phyloP scores from a whole-genome alignment of 1,140 invertebrate genomes.

The Drosophila tropicalis region DNA sequence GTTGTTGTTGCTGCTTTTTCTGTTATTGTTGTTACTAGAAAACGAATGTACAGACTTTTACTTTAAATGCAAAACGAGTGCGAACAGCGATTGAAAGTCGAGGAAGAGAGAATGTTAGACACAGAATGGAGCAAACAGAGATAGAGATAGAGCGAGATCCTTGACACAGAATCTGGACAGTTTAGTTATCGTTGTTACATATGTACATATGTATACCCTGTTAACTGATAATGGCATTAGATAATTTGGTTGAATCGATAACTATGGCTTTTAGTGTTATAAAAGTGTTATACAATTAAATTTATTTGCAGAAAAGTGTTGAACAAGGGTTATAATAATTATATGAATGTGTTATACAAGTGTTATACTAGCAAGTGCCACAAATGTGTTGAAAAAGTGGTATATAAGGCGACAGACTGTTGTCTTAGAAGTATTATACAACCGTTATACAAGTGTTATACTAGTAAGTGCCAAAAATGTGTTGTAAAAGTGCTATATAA shows the following conservation, averaged over 20 bases:
- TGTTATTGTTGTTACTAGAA: conserved; percentile 26
- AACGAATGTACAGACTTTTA: conserved; percentile 52
- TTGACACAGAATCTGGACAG: conserved; percentile 49
- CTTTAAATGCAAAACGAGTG: conserved; percentile 61
- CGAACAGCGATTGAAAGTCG: conserved; percentile 10
- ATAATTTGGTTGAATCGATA: not conserved
- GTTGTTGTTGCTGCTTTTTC: conserved; percentile 10
- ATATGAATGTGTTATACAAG: too few relatives aligned
- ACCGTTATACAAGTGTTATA: too few relatives aligned
- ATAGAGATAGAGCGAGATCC: conserved; percentile 23
- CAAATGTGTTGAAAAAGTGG: too few relatives aligned
- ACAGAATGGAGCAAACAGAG: conserved; percentile 28
- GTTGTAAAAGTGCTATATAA: too few relatives aligned
- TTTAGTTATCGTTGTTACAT: conserved; percentile 34
- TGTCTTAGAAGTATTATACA: too few relatives aligned
- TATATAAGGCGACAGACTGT: too few relatives aligned
- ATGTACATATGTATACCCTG: conserved; percentile 8
- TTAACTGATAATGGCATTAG: conserved; percentile 1
- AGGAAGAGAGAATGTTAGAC: not conserved
- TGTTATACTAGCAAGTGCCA: too few relatives aligned
- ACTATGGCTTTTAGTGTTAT: too few relatives aligned
- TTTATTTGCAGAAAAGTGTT: too few relatives aligned
- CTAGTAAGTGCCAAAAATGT: too few relatives aligned
- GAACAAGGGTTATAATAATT: too few relatives aligned
- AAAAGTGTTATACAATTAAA: too few relatives aligned